Base-by-base conservation (phyloP, 2,888 invertebrate genomes). In the Syritta pipiens region DNA sequence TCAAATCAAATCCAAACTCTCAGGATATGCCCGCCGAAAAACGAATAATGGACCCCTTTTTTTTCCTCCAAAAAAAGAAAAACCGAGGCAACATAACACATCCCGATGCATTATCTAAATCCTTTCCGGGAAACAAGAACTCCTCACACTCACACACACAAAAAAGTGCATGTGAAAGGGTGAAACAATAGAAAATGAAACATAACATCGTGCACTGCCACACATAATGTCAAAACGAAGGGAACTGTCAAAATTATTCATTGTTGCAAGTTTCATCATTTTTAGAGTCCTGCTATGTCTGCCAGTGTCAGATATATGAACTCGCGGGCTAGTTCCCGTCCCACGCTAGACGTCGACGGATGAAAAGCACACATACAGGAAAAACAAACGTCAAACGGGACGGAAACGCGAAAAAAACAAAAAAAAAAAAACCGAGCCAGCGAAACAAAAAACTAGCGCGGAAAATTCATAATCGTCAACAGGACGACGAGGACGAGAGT, bases 71-170 rank as follows among this genome's bases (percentile, higher is more conserved):
- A 22, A 51, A 59, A 53, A 46, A 3, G 22, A 44, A 46, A 28
- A 42, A 55, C n/a, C 2, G 19, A 49, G 40, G 9, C 30, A 30
- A 35, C 65, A 62, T 30, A 30, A 35, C 65, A 62, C 62, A 57
- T 72, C 79, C 62, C 67, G 72, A 57, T 79, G 72, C 79, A 79
- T 79, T 79, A 79, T 72, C 72, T 60, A 67, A 79, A 79, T 79
- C 72, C 79, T 68, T 71, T 51, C 49, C 62, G 44, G 17, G 37
- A 7, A 37, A 37, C 37, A 17, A 37, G 37, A 37, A 17, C 37
- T 24, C 28, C 24, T 17, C 14, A 17, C 7, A 26, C 17, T 19
- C 4, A 9, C 6, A n/a, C 14, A 28, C n/a, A 42, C 17, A 19
- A 26, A 24, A 19, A 28, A 26, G 17, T 32, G 4, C 24, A 68